A percentile compares a stretch with the other conserved stretches of the same genome.
Conservation (phyloP, 2,888 invertebrate species). For the Oscheius sp. region DNA sequence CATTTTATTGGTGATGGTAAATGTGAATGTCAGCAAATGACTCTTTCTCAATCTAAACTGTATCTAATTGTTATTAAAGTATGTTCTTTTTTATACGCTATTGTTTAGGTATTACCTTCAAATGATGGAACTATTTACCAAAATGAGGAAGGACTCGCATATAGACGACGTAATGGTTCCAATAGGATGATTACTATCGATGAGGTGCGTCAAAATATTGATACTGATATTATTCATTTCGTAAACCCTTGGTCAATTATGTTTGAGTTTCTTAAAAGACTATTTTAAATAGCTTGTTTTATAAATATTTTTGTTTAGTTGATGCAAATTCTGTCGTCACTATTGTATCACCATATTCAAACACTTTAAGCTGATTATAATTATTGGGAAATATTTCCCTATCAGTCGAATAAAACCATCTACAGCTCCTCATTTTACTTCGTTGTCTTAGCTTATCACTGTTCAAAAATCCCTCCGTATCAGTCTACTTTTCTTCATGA, state of each 20-base stretch:
- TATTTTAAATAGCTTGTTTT: background rate
- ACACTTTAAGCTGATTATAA: too few species aligned
- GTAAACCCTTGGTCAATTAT: background rate
- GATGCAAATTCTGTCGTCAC: background rate
- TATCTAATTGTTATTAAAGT: conserved; percentile 9
- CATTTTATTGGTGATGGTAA: conserved; percentile 5
- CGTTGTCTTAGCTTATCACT: too few species aligned
- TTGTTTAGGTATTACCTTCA: background rate
- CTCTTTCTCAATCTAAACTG: background rate
- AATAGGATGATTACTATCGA: conserved; percentile 28
- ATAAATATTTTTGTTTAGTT: background rate
- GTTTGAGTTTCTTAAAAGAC: background rate
- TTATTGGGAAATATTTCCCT: too few species aligned
- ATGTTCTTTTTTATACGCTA: background rate
- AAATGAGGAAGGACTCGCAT: conserved; percentile 32
- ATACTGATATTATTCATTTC: background rate
- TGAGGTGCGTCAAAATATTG: conserved; percentile 8
- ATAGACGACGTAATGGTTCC: conserved; percentile 30
- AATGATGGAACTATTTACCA: conserved; percentile 21
- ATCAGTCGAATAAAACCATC: too few species aligned
- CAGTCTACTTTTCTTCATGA: too few species aligned
- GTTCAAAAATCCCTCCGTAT: too few species aligned
- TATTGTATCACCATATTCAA: background rate
- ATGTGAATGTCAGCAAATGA: background rate
- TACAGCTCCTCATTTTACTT: too few species aligned